Percentiles rank a stretch among this genome's conserved stretches.
phyloP scores from a whole-genome alignment of 1,140 invertebrate species.

The Nylanderia fulva region DNA sequence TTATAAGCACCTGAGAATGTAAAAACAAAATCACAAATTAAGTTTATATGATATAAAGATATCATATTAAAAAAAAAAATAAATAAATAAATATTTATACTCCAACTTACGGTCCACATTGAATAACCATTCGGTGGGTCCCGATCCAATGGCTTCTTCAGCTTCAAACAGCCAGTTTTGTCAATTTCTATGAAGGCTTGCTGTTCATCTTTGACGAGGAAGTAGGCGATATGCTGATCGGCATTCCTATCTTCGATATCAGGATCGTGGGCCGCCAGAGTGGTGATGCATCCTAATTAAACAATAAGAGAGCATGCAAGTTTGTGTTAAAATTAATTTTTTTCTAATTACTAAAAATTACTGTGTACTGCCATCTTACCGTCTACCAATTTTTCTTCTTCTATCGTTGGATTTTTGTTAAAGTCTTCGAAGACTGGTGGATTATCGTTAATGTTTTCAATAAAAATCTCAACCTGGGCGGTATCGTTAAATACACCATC shows the following conservation, averaged over 20 bases:
- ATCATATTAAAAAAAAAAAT: too few relatives aligned
- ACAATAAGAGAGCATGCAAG: constrained; percentile 9
- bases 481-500: constrained; percentile 92
- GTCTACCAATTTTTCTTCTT: constrained; percentile 89
- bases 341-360: not conserved
- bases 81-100: too few relatives aligned
- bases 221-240: constrained; percentile 92
- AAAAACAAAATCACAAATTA: not conserved
- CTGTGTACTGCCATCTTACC: constrained; percentile 86
- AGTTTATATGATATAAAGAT: constrained; percentile 11
- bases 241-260: constrained; percentile 91
- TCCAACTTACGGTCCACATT: constrained; percentile 87
- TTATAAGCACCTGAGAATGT: constrained; percentile 90
- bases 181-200: constrained; percentile 90
- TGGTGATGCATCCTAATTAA: constrained; percentile 86
- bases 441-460: constrained; percentile 94
- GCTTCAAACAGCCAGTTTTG: constrained; percentile 90
- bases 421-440: constrained; percentile 90
- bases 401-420: constrained; percentile 89
- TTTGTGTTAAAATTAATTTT: constrained; percentile 6
- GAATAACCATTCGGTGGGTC: constrained; percentile 94
- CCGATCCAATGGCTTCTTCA: constrained; percentile 93
- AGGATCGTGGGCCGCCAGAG: constrained; percentile 91
- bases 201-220: constrained; percentile 90
- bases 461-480: constrained; percentile 91